Percentiles rank a stretch among this genome's conserved stretches.
Conservation (phyloP, 1,140 invertebrate species). For the Panulirus ornatus region DNA sequence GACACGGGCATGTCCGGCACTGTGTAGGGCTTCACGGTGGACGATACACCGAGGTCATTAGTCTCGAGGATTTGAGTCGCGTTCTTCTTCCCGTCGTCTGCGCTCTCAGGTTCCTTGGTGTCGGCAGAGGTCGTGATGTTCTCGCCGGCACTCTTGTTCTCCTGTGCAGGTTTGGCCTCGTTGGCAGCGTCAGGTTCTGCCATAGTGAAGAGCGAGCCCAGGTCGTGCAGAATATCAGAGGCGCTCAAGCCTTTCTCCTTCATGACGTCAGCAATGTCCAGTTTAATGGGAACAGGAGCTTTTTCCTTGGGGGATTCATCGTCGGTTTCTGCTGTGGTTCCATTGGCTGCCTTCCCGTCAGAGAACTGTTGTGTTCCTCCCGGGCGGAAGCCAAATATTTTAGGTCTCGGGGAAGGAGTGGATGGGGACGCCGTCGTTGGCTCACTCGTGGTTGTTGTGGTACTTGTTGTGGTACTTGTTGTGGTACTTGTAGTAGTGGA, state of each 20-base stretch:
- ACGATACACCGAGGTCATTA: not conserved
- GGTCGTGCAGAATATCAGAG: conserved; percentile 56
- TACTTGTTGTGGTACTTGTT: conserved; percentile 22
- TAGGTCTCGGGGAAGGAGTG: conserved; percentile 26
- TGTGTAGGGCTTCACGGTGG: not conserved
- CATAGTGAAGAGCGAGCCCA: conserved; percentile 59
- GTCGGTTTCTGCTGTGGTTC: not conserved
- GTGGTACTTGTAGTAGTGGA: conserved; percentile 29
- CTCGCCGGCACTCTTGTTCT: not conserved
- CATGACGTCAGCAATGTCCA: conserved; percentile 50
- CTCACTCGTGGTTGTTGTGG: conserved; percentile 42
- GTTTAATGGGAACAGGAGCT: conserved; percentile 53
- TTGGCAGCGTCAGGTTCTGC: not conserved
- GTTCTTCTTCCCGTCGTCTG: not conserved
- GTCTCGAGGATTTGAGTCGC: no score
- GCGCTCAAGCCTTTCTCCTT: conserved; percentile 53
- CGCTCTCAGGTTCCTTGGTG: not conserved
- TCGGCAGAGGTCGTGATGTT: not conserved
- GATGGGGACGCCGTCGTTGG: no score
- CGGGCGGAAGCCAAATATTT: conserved; percentile 59
- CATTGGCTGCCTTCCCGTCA: not conserved
- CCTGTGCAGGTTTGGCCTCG: no score
- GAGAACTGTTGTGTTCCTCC: conserved; percentile 28
- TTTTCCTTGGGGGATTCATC: conserved; percentile 1
- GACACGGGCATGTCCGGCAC: no score